Evolutionary conservation across 2,113 vertebrate species (phyloP).

Genomic region (Arothron firmamentum): DNA sequence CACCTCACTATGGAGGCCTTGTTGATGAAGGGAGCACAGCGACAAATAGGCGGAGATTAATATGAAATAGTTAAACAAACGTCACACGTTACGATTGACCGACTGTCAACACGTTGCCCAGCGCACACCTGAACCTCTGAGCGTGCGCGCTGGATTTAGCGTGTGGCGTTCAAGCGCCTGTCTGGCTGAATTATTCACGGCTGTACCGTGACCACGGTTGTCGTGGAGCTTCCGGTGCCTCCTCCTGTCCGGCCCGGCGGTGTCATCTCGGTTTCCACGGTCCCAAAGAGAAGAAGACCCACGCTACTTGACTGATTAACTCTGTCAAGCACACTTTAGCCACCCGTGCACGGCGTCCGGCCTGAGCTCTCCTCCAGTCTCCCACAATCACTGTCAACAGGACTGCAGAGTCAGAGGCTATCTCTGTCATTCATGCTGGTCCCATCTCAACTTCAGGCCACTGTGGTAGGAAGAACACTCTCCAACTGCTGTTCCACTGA

Average conservation of each 20-base stretch:
- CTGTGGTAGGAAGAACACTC: too few species aligned
- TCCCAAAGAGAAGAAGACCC: conserved; percentile 42
- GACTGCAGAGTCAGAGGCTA: conserved; percentile 46
- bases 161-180: conserved; percentile 19
- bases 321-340: conserved; percentile 67
- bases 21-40: not conserved
- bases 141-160: not conserved
- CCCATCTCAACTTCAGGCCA: too few species aligned
- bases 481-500: too few species aligned
- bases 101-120: conserved; percentile 7
- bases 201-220: conserved; percentile 60
- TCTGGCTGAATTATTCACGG: conserved; percentile 62
- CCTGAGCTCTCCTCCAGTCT: conserved; percentile 49
- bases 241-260: conserved; percentile 39
- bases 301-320: conserved; percentile 56
- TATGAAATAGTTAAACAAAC: too few species aligned
- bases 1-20: conserved; percentile 19
- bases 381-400: conserved; percentile 61
- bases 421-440: conserved; percentile 9
- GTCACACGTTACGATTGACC: not conserved
- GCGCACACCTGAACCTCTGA: conserved; percentile 18
- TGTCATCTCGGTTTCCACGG: conserved; percentile 63
- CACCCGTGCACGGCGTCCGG: conserved; percentile 54
- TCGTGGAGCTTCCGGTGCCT: conserved; percentile 40
- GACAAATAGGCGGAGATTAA: too few species aligned